These are phyloP conservation scores for Elegia similella DNA, from an alignment of 2,888 invertebrate species.

Conservation along the genomic window DNA sequence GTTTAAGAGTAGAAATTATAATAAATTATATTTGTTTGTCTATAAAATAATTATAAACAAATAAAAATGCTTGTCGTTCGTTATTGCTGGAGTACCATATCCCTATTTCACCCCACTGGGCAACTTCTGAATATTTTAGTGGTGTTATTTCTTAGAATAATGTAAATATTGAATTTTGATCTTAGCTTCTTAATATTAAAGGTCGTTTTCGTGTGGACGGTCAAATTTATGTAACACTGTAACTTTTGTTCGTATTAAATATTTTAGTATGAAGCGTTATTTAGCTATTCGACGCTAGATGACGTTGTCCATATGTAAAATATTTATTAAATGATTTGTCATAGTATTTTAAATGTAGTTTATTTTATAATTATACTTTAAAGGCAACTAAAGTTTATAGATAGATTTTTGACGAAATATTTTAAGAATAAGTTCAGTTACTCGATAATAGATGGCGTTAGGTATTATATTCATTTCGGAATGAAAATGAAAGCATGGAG, in stretches of 20 bases:
- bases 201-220: constrained; percentile 36
- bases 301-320: constrained; percentile 21
- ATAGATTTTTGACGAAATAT: background rate
- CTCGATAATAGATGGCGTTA: constrained; percentile 39
- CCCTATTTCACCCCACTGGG: constrained; percentile 54
- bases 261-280: constrained; percentile 47
- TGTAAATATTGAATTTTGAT: constrained; percentile 34
- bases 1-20: too few species aligned
- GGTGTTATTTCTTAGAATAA: constrained; percentile 48
- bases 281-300: constrained; percentile 38
- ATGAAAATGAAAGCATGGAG: too few species aligned
- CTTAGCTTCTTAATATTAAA: constrained; percentile 32
- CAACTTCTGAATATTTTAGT: constrained; percentile 58
- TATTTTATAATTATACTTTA: background rate
- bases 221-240: constrained; percentile 52
- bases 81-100: constrained; percentile 41
- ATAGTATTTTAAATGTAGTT: background rate
- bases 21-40: background rate
- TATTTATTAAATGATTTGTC: background rate
- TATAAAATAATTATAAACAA: constrained; percentile 36
- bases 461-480: too few species aligned
- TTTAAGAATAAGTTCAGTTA: constrained; percentile 29
- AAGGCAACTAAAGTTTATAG: background rate
- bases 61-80: constrained; percentile 37
- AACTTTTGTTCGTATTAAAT: constrained; percentile 63